Conservation (phyloP, 2,888 invertebrate species). For the Meloe dianella region DNA sequence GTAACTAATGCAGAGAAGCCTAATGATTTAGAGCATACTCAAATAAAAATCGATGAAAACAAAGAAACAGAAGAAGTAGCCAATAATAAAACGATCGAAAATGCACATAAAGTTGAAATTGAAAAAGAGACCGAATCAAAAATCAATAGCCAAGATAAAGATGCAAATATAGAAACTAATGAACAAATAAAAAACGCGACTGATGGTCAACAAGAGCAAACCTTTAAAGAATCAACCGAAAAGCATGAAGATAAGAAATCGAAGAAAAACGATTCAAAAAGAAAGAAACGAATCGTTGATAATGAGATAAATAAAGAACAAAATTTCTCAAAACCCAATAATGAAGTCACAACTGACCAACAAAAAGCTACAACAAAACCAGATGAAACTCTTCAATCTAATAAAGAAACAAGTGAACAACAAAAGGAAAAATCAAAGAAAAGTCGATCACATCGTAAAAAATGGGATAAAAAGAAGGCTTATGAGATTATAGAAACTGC, state of each 20-base stretch:
- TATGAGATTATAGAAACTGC: slow-evolving; percentile 28
- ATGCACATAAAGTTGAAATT: background rate
- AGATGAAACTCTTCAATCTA: slow-evolving; percentile 12
- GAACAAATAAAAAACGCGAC: no score
- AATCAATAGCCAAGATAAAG: no score
- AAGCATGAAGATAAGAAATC: background rate
- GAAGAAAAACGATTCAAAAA: background rate
- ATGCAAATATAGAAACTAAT: no score
- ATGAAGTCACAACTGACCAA: background rate
- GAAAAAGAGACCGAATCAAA: no score
- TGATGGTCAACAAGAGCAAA: no score
- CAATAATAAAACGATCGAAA: slow-evolving; percentile 13
- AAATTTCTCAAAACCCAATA: background rate
- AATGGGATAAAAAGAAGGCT: slow-evolving; percentile 21
- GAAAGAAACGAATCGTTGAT: slow-evolving; percentile 8
- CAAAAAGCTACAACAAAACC: slow-evolving; percentile 21
- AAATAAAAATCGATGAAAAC: background rate
- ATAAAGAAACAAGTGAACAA: slow-evolving; percentile 19
- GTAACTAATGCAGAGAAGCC: background rate
- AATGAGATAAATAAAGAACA: slow-evolving; percentile 22
- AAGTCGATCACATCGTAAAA: slow-evolving; percentile 15
- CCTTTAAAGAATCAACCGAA: background rate
- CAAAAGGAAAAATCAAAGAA: slow-evolving; percentile 14
- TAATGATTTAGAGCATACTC: slow-evolving; percentile 12
- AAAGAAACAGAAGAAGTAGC: background rate